Base-by-base conservation (phyloP, 2,888 invertebrate species). In the Rhamphomyia laevipes region DNA sequence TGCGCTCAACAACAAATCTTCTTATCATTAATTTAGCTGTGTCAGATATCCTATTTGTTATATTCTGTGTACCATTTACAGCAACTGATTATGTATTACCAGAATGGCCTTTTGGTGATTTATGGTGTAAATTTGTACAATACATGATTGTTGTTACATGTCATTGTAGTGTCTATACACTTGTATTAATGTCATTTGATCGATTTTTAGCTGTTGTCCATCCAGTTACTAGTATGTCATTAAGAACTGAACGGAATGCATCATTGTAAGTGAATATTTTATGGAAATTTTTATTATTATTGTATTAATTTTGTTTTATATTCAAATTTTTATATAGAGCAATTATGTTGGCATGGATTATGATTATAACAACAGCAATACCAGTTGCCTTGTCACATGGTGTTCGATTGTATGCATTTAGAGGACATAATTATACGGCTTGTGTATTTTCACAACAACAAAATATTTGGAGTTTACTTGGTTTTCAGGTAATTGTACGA, bases 51-150 rank as follows among this genome's bases (percentile, higher is more conserved):
- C 78, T 90, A 27, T 94, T 95, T 68, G 89, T 94, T 40, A 80
- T 91, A 47, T 89, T 93, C 70, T 94, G 94, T 71, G 91, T 94
- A 16, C 94, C 94, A 0, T 92, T 92, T 69, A 94, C 94, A 1
- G 93, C 91, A 1, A 84, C 88, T 15, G 89, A 89, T 62, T 94
- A 92, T 66, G 86, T 89, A 0, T 73, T 90, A 63, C 82, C 86
- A 7, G 78, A 81, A 62, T 95, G 93, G 93, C 89, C 91, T 1
- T 92, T 94, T 62, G 93, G 94, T 11, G 82, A 84, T 62, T 73
- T 82, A 65, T 90, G 89, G 84, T 94, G 93, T 72, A 87, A 88
- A 72, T 67, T 70, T 55, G 71, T 91, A 12, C 91, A 93, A 67
- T 94, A 93, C 65, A 79, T 92, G 64, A 88, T 90, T 56, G 88